Evolutionary conservation across 1,140 invertebrate species (phyloP).

Genomic region (Adelges cooleyi): DNA sequence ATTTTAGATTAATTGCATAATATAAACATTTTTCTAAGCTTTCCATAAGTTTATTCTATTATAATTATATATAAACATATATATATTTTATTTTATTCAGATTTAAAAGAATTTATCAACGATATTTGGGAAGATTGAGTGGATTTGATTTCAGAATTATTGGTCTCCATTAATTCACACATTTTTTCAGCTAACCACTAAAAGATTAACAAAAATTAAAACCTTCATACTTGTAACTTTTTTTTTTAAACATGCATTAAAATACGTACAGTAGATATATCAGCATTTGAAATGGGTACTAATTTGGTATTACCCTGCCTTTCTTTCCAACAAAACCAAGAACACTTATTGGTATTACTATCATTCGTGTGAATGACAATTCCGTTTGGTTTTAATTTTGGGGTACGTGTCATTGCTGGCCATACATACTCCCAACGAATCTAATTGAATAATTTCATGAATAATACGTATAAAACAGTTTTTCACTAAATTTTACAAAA

Average conservation of each 20-base stretch:
- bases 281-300: neutral
- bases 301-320: neutral
- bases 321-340: slow-evolving; percentile 13
- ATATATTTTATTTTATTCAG: no score
- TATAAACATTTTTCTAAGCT: no score
- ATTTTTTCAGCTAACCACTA: slow-evolving; percentile 20
- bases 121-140: neutral
- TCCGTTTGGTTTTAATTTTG: slow-evolving; percentile 18
- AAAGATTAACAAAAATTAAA: neutral
- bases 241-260: neutral
- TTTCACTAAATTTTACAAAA: neutral
- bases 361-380: neutral
- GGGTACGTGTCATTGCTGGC: neutral
- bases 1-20: no score
- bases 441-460: slow-evolving; percentile 9
- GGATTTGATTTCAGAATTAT: slow-evolving; percentile 14
- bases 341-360: neutral
- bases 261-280: slow-evolving; percentile 14
- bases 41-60: no score
- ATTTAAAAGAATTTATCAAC: slow-evolving; percentile 15
- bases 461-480: neutral
- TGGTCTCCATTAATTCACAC: slow-evolving; percentile 5
- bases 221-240: neutral
- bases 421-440: slow-evolving; percentile 10
- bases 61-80: no score